phyloP scores from a whole-genome alignment of 2,797 vertebrate species.

The Australoheros facetus region DNA sequence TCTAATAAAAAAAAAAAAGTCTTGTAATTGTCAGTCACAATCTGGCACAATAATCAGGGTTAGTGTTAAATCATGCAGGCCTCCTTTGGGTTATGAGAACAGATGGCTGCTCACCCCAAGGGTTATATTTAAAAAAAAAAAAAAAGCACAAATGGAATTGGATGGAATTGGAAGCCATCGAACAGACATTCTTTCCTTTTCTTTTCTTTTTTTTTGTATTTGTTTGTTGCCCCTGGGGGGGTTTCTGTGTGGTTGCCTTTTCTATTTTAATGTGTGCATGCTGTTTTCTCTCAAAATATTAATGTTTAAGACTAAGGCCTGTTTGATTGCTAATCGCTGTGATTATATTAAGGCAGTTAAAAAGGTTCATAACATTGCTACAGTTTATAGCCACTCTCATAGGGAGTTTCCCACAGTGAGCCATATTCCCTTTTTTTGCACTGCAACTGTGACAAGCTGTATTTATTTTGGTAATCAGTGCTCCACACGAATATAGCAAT shows the following conservation, averaged over 20 bases:
- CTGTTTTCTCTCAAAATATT: slow-evolving; percentile 23
- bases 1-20: not conserved
- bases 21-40: not conserved
- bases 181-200: slow-evolving; percentile 6
- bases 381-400: slow-evolving; percentile 7
- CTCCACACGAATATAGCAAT: not conserved
- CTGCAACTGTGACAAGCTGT: not conserved
- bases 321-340: slow-evolving; percentile 6
- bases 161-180: slow-evolving; percentile 21
- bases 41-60: slow-evolving; percentile 31
- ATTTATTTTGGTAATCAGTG: slow-evolving; percentile 1
- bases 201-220: not conserved
- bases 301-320: not conserved
- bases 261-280: slow-evolving; percentile 23
- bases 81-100: slow-evolving; percentile 39
- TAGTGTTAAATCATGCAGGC: slow-evolving; percentile 43
- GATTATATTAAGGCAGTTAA: slow-evolving; percentile 3
- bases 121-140: not conserved
- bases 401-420: not conserved
- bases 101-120: slow-evolving; percentile 56
- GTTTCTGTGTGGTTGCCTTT: slow-evolving; percentile 5
- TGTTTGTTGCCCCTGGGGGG: not conserved
- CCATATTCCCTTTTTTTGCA: not conserved
- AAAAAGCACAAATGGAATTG: slow-evolving; percentile 29
- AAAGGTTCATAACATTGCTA: not conserved